Evolutionary conservation across 2,113 vertebrate species (phyloP).

Genomic region (Pyrgilauda ruficollis): DNA sequence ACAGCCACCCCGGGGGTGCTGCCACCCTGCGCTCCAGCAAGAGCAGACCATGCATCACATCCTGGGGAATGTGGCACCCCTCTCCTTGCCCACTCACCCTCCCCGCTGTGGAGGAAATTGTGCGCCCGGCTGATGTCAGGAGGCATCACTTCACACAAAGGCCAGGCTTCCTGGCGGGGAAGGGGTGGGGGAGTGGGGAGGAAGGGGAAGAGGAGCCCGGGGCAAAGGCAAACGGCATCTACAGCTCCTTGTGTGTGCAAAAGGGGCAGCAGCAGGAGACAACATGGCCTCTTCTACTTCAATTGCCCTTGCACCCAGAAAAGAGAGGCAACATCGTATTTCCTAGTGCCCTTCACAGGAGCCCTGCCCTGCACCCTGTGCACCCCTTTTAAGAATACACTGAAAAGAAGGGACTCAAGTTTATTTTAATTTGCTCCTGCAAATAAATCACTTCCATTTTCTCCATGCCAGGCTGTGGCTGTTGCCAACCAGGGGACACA

Average conservation of each 20-base stretch:
- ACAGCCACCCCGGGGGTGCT: background rate
- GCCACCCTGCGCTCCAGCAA: fast-evolving
- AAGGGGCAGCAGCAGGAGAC: background rate
- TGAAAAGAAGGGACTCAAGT: background rate
- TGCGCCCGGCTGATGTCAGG: slow-evolving; percentile 44
- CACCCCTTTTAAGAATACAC: background rate
- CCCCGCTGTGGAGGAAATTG: background rate
- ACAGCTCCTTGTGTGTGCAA: background rate
- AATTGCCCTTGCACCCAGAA: background rate
- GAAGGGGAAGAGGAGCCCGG: slow-evolving; percentile 41
- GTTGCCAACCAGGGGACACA: background rate
- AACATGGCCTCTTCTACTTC: background rate
- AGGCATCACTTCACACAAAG: slow-evolving; percentile 60
- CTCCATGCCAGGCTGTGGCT: background rate
- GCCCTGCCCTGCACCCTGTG: background rate
- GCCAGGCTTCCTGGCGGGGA: slow-evolving; percentile 31
- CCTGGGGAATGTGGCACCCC: background rate
- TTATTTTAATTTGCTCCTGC: background rate
- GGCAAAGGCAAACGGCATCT: slow-evolving; percentile 28
- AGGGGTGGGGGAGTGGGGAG: slow-evolving; percentile 1
- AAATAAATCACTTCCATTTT: background rate
- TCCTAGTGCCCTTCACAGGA: background rate
- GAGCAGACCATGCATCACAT: background rate
- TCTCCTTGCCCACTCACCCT: background rate
- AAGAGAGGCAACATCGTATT: background rate